Evolutionary conservation across 2,797 vertebrate genomes (phyloP), one percentile per base, ranked within the genome.

Genomic region (Micropoecilia bifurca): DNA sequence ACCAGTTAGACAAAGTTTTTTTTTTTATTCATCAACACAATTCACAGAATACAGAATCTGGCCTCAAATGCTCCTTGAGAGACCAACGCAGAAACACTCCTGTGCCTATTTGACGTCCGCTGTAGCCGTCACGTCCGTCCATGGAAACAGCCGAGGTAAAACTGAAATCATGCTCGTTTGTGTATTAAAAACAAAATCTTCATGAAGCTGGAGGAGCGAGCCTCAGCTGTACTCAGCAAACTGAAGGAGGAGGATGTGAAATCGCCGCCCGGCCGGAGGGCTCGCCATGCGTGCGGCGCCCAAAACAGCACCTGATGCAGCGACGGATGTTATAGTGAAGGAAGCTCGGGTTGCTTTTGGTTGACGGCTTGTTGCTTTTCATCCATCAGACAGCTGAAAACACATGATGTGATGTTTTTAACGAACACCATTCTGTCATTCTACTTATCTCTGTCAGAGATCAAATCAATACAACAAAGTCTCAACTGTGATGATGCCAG

Each of bases 201-300:
- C 39, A 73, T 68, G 75, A 59, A 8, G 73, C 73, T 75, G 83
- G 45, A 82, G 68, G 77, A 74, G 71, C 39, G 61, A 87, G 87
- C 73, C 87, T 81, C 91, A 93, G 91, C 91, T 91, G 87, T 80
- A 85, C 71, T 74, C 68, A 68, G 55, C 61, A 41, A 33, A 77
- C 78, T 78, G 73, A 66, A 83, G 45, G n/a, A 80, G 83, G 71
- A 71, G 3, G 80, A 85, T 90, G 75, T 81, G 74, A 84, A 85
- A 73, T 81, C 73, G 78, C 71, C 71, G 80, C 76, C 80, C 71
- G 73, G 90, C 86, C 84, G 59, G 74, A 75, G 87, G 88, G 81
- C 80, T 78, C 46, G 8, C 33, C 63, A 61, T 79, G 77, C 76
- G 76, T 78, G 75, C 63, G 41, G 25, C 77, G 63, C 74, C 82